A percentile compares a stretch with the other conserved stretches of the same genome.
phyloP scores from a whole-genome alignment of 2,888 invertebrate species.

The Julus scanicus region DNA sequence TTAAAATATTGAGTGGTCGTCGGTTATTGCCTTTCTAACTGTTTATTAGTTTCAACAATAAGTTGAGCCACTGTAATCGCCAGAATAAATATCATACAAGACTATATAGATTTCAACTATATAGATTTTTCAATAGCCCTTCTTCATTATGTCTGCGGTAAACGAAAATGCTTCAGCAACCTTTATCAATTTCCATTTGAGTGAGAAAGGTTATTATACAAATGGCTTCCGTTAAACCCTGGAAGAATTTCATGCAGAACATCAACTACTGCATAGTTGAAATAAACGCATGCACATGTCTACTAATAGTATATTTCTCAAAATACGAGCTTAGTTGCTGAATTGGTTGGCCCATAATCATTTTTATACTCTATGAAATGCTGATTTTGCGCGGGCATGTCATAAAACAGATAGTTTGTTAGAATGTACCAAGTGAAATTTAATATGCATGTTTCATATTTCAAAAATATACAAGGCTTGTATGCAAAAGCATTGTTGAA shows the following conservation, averaged over 20 bases:
- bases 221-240: not conserved
- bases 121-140: not conserved
- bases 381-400: not conserved
- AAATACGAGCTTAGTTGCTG: not conserved
- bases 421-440: not conserved
- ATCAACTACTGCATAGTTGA: not conserved
- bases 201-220: not conserved
- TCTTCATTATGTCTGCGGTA: not conserved
- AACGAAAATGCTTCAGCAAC: not conserved
- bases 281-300: not conserved
- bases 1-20: not conserved
- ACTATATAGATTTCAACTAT: not conserved
- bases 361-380: slow-evolving; percentile 2
- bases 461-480: not conserved
- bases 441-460: slow-evolving; percentile 1
- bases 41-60: not conserved
- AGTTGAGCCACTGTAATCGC: not conserved
- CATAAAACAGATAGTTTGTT: slow-evolving; percentile 25
- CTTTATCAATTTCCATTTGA: not conserved
- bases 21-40: not conserved
- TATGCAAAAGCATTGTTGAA: not conserved
- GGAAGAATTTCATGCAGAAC: not conserved
- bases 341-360: slow-evolving; percentile 17
- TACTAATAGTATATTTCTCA: not conserved
- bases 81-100: not conserved